Conservation (phyloP, 2,113 vertebrate species). For the Accipiter virgatus region DNA sequence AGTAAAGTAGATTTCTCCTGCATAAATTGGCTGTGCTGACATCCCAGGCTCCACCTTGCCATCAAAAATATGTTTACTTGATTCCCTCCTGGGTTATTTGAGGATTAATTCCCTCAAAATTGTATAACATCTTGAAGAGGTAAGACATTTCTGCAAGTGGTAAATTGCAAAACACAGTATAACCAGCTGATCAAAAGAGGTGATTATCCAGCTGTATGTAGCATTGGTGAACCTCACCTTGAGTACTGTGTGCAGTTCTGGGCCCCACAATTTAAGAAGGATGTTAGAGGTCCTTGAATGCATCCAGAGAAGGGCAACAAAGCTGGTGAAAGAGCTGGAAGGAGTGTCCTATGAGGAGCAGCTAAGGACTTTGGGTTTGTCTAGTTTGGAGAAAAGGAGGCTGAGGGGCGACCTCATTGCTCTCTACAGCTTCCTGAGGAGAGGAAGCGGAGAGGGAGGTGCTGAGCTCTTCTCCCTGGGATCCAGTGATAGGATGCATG, state of each 20-base stretch:
- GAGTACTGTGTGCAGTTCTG: background rate
- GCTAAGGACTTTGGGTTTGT: background rate
- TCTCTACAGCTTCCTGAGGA: background rate
- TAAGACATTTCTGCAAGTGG: background rate
- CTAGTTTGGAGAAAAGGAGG: background rate
- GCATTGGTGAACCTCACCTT: background rate
- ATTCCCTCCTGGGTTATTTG: background rate
- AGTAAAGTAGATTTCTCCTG: background rate
- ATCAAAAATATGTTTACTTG: background rate
- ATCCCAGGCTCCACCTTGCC: background rate
- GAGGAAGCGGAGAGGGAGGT: background rate
- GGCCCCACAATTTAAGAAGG: background rate
- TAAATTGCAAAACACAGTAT: background rate
- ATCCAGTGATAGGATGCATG: background rate
- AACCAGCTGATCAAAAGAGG: background rate
- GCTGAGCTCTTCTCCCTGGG: background rate
- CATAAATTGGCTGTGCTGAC: background rate
- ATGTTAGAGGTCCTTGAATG: background rate
- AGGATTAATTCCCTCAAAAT: background rate
- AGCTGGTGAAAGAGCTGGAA: background rate
- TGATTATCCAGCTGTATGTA: background rate
- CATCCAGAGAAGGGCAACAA: background rate
- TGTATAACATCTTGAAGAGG: background rate
- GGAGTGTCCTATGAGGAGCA: background rate
- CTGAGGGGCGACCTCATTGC: background rate